phyloP scores from a whole-genome alignment of 2,888 invertebrate genomes.

The Ectemnius cavifrons region DNA sequence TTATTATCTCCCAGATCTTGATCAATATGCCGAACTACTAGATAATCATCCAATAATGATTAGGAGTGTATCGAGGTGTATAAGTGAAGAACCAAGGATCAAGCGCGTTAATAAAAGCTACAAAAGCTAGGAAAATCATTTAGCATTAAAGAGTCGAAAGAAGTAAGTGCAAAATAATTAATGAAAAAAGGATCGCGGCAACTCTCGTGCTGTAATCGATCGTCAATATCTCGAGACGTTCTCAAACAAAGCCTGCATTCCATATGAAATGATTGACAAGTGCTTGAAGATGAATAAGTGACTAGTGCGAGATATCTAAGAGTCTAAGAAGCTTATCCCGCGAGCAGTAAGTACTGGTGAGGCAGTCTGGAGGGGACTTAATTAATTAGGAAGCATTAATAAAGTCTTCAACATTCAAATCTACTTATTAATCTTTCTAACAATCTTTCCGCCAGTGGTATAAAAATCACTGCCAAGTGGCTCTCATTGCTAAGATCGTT shows the following conservation, averaged over 20 bases:
- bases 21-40: background rate
- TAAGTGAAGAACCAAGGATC: conserved; percentile 8
- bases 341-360: no score
- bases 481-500: no score
- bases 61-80: conserved; percentile 10
- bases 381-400: no score
- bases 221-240: background rate
- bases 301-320: background rate
- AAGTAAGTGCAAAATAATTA: background rate
- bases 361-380: no score
- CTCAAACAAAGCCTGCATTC: conserved; percentile 1
- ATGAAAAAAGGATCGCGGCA: background rate
- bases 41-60: background rate
- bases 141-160: background rate
- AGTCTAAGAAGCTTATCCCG: conserved; percentile 16
- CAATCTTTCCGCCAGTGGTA: no score
- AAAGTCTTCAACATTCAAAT: no score
- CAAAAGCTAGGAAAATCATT: conserved; percentile 27
- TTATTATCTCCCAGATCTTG: background rate
- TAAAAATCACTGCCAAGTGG: no score
- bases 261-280: background rate
- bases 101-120: conserved; percentile 19
- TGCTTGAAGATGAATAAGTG: background rate
- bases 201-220: background rate
- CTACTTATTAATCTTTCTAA: no score